A percentile compares a stretch with the other conserved stretches of the same genome.
Evolutionary conservation across 1,140 invertebrate genomes (phyloP).

Genomic region (Cydia splendana): DNA sequence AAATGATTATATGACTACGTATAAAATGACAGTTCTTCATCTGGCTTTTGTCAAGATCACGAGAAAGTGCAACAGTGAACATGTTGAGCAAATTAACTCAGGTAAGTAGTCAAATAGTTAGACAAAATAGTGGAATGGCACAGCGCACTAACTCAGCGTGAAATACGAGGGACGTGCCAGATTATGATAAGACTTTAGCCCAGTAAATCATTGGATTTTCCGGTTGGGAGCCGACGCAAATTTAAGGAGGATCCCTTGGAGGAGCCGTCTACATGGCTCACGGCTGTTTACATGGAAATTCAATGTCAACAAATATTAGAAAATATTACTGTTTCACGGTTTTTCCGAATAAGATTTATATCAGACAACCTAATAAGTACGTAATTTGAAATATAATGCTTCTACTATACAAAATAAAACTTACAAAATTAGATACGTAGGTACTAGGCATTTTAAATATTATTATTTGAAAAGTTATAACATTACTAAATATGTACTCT

Average conservation of each 20-base stretch:
- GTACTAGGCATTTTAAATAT: too few species aligned
- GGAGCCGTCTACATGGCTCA: slow-evolving; percentile 26
- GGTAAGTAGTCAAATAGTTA: slow-evolving; percentile 29
- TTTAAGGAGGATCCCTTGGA: slow-evolving; percentile 57
- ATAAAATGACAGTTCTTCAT: too few species aligned
- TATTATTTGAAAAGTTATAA: too few species aligned
- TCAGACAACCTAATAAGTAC: too few species aligned
- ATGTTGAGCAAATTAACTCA: slow-evolving; percentile 1
- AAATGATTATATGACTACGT: too few species aligned
- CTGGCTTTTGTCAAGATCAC: background rate
- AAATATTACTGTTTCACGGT: background rate
- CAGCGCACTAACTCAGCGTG: slow-evolving; percentile 55
- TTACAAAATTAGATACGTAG: too few species aligned
- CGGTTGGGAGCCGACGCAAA: slow-evolving; percentile 66
- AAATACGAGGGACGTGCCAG: slow-evolving; percentile 75
- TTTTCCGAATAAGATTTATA: background rate
- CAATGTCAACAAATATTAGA: background rate
- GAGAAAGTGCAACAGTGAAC: background rate
- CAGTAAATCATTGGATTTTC: slow-evolving; percentile 74
- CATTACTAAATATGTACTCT: too few species aligned
- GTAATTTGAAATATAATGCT: too few species aligned
- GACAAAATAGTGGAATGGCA: slow-evolving; percentile 39
- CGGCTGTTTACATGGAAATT: slow-evolving; percentile 1
- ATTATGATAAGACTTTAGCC: slow-evolving; percentile 74
- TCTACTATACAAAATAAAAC: too few species aligned